Evolutionary conservation across 2,797 vertebrate species (phyloP).

Genomic region (Eleutherodactylus coqui): DNA sequence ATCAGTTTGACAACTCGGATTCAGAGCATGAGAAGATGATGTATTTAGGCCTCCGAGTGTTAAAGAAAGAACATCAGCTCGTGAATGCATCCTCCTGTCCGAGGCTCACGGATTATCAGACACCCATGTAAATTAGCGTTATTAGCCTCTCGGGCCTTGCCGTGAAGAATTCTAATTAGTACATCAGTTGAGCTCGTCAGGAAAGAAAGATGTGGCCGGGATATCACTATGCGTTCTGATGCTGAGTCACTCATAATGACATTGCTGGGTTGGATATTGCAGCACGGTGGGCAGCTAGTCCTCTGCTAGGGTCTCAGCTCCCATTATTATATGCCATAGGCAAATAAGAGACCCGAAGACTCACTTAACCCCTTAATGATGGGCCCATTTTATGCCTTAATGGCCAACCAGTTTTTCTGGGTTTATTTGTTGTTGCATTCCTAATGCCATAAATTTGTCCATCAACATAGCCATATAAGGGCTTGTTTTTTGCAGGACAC

Average conservation of each 20-base stretch:
- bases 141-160: neutral
- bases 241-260: neutral
- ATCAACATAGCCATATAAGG: too few species aligned
- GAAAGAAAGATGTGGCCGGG: slow-evolving; percentile 24
- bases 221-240: neutral
- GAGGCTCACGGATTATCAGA: neutral
- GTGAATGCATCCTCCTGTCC: neutral
- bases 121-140: slow-evolving; percentile 35
- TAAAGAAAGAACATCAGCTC: neutral
- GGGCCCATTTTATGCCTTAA: too few species aligned
- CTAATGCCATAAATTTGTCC: too few species aligned
- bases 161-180: slow-evolving; percentile 44
- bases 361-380: too few species aligned
- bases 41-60: slow-evolving; percentile 14
- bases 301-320: neutral
- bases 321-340: neutral
- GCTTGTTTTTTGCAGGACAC: too few species aligned
- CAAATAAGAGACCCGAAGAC: too few species aligned
- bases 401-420: too few species aligned
- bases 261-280: slow-evolving; percentile 27
- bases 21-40: slow-evolving; percentile 2
- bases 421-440: too few species aligned
- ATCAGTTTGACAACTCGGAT: slow-evolving; percentile 19
- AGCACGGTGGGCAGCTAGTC: neutral
- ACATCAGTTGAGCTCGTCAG: neutral